Percentiles rank a stretch among this genome's conserved stretches.
Conservation (phyloP, 1,140 invertebrate genomes). For the Hypothenemus hampei region DNA sequence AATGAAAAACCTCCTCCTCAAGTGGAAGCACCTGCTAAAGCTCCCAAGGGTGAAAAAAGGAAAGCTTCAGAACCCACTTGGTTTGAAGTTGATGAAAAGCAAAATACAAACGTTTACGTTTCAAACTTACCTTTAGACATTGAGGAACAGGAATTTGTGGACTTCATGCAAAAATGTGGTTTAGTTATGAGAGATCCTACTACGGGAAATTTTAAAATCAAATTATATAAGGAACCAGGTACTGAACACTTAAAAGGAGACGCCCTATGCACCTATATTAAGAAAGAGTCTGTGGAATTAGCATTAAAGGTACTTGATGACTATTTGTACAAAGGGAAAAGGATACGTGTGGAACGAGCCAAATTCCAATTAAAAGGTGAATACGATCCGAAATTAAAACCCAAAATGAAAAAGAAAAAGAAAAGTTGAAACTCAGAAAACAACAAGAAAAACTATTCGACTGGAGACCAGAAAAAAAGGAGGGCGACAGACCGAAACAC, state of each 20-base stretch:
- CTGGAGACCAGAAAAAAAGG: conserved; percentile 90
- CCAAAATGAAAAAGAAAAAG: conserved; percentile 88
- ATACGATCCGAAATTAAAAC: conserved; percentile 91
- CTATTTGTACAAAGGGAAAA: conserved; percentile 70
- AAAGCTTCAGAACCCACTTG: conserved; percentile 61
- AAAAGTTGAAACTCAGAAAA: conserved; percentile 86
- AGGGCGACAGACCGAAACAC: conserved; percentile 76
- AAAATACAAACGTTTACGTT: conserved; percentile 97
- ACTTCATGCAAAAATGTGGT: conserved; percentile 96
- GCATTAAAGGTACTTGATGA: conserved; percentile 92
- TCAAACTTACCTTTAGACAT: conserved; percentile 85
- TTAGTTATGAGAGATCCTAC: conserved; percentile 84
- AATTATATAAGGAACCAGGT: conserved; percentile 83
- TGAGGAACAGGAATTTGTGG: conserved; percentile 83
- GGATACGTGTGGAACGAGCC: conserved; percentile 84
- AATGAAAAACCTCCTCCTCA: conserved; percentile 28
- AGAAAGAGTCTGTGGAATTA: conserved; percentile 91
- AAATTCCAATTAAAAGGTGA: conserved; percentile 93
- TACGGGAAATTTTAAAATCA: conserved; percentile 85
- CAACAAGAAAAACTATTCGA: conserved; percentile 93
- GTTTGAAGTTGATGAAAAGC: conserved; percentile 91
- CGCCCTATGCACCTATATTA: conserved; percentile 95
- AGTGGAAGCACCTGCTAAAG: conserved; percentile 11
- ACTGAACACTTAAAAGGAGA: conserved; percentile 90
- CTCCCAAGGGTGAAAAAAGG: conserved; percentile 40